Conservation (phyloP, 2,113 vertebrate species). For the Pungitius pungitius region DNA sequence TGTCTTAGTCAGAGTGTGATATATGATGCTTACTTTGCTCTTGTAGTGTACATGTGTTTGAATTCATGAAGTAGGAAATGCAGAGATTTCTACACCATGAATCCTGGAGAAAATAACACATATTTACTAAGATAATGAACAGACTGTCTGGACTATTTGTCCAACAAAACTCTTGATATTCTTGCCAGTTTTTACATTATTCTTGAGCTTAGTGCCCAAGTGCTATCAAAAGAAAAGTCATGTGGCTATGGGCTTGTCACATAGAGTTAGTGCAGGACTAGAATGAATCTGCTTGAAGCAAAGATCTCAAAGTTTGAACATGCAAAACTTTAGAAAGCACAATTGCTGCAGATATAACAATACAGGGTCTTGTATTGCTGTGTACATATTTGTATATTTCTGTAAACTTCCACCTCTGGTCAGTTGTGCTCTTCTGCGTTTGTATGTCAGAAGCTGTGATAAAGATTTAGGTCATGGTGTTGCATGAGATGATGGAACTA, state of each 20-base stretch:
- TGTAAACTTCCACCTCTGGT: background rate
- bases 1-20: background rate
- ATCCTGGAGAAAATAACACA: background rate
- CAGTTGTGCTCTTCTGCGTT: slow-evolving; percentile 15
- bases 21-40: background rate
- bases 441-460: background rate
- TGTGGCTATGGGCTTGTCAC: slow-evolving; percentile 34
- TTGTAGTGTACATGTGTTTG: slow-evolving; percentile 26
- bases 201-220: slow-evolving; percentile 44
- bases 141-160: background rate
- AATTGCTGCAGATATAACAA: slow-evolving; percentile 5
- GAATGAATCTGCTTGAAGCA: slow-evolving; percentile 6
- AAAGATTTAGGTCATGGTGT: slow-evolving; percentile 4
- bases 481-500: background rate
- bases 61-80: slow-evolving; percentile 20
- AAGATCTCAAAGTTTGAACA: background rate
- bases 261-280: slow-evolving; percentile 1
- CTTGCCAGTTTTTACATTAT: slow-evolving; percentile 49
- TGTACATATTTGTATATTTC: slow-evolving; percentile 31
- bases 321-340: slow-evolving; percentile 40
- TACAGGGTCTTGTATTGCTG: background rate
- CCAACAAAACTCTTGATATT: slow-evolving; percentile 12
- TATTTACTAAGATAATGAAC: background rate
- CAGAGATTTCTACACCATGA: background rate
- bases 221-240: slow-evolving; percentile 40